These are phyloP conservation scores for Acomys russatus DNA, from an alignment of 2,797 vertebrate genomes.

Conservation along the genomic window DNA sequence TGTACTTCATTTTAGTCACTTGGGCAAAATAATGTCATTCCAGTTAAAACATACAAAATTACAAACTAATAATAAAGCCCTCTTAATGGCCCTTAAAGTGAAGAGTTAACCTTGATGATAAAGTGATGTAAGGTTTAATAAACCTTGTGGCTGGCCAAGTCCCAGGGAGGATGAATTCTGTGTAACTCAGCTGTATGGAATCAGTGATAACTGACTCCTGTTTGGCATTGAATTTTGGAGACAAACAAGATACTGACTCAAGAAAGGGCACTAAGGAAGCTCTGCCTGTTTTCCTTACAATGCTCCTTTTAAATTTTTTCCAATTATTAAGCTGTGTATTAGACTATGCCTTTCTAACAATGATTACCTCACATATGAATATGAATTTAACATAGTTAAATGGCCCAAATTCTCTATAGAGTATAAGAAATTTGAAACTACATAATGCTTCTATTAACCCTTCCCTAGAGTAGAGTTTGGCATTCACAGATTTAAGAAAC, in stretches of 20 bases:
- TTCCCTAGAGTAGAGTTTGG: background rate
- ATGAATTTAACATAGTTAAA: constrained; percentile 22
- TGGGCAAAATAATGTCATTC: constrained; percentile 85
- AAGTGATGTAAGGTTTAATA: constrained; percentile 81
- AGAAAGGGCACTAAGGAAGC: background rate
- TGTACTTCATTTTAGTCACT: constrained; percentile 85
- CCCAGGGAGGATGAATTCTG: constrained; percentile 70
- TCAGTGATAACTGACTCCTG: constrained; percentile 62
- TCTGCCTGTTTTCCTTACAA: background rate
- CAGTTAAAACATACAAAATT: constrained; percentile 84
- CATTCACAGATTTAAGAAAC: constrained; percentile 3
- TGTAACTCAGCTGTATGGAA: constrained; percentile 67
- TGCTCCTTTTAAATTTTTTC: background rate
- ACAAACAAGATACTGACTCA: background rate
- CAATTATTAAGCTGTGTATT: background rate
- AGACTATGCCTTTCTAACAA: background rate
- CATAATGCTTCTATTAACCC: background rate
- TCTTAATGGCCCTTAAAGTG: constrained; percentile 82
- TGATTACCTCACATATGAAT: background rate
- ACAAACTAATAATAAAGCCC: constrained; percentile 83
- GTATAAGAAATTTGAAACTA: background rate
- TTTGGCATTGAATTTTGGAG: constrained; percentile 23
- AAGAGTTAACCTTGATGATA: constrained; percentile 84
- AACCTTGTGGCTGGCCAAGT: constrained; percentile 76
- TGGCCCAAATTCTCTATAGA: background rate